Conservation (phyloP, 2,113 vertebrate genomes). For the Oreotrochilus melanogaster region DNA sequence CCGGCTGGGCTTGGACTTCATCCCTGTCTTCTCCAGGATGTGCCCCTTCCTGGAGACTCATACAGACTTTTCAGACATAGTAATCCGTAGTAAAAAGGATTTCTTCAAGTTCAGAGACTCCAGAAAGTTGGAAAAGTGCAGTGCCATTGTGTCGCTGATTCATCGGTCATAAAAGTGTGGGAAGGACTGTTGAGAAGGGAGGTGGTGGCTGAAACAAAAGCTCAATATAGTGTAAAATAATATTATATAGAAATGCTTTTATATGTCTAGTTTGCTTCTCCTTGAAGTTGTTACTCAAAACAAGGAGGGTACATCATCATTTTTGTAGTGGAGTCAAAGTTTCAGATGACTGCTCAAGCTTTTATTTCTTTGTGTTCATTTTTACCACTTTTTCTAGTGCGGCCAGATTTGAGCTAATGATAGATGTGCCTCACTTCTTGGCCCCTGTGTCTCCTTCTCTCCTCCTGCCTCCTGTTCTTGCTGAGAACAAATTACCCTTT, state of each 20-base stretch:
- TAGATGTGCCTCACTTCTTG: neutral
- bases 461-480: neutral
- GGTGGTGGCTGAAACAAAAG: accelerated
- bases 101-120: neutral
- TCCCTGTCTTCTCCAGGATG: accelerated
- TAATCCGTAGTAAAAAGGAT: neutral
- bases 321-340: neutral
- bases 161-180: too few species aligned
- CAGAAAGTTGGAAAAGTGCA: neutral
- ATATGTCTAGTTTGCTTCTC: neutral
- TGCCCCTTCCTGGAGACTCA: neutral
- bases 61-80: accelerated
- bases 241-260: accelerated
- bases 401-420: neutral
- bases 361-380: neutral
- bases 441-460: neutral
- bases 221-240: neutral
- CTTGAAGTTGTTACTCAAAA: neutral
- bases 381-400: neutral
- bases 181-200: neutral
- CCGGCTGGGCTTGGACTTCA: neutral
- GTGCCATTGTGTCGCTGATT: neutral
- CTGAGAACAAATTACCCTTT: neutral
- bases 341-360: neutral
- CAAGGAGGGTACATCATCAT: neutral